Conservation (phyloP, 2,888 invertebrate genomes). For the Linnaemya tessellans region DNA sequence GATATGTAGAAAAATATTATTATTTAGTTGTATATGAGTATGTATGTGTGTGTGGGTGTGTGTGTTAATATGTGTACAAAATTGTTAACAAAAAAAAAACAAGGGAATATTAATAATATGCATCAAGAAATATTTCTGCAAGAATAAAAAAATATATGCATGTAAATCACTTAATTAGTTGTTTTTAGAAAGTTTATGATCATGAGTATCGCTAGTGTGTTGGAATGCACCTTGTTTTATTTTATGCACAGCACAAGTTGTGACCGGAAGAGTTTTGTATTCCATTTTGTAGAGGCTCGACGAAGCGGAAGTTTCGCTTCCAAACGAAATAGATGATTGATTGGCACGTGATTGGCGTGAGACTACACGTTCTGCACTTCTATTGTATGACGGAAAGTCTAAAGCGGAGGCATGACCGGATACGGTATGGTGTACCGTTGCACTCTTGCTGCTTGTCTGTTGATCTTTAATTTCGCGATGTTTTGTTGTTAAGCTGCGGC, state of each 20-base stretch:
- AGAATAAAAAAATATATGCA: slow-evolving; percentile 12
- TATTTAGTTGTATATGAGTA: slow-evolving; percentile 12
- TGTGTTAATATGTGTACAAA: slow-evolving; percentile 53
- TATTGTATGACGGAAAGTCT: slow-evolving; percentile 77
- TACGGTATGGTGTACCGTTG: slow-evolving; percentile 29
- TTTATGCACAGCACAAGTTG: slow-evolving; percentile 91
- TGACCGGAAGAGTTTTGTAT: slow-evolving; percentile 87
- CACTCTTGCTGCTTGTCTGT: slow-evolving; percentile 37
- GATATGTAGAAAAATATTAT: slow-evolving; percentile 63
- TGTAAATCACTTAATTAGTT: slow-evolving; percentile 65
- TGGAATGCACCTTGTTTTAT: slow-evolving; percentile 91
- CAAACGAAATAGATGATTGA: slow-evolving; percentile 90
- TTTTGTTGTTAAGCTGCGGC: slow-evolving; percentile 75
- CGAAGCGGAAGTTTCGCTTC: slow-evolving; percentile 85
- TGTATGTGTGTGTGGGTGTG: slow-evolving; percentile 16
- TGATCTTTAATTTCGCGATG: slow-evolving; percentile 63
- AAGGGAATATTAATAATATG: slow-evolving; percentile 39
- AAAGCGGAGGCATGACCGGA: slow-evolving; percentile 74
- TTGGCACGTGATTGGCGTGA: slow-evolving; percentile 86
- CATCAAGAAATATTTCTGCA: slow-evolving; percentile 26
- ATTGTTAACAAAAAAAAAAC: slow-evolving; percentile 58
- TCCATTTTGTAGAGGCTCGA: slow-evolving; percentile 90
- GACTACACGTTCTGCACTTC: slow-evolving; percentile 77
- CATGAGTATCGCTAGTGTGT: slow-evolving; percentile 92
- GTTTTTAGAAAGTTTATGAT: slow-evolving; percentile 91